Evolutionary conservation across 92 coral and sea anemone genomes (phyloP), one percentile per base, ranked within the genome.

Genomic region (Blastomussa wellsi): DNA sequence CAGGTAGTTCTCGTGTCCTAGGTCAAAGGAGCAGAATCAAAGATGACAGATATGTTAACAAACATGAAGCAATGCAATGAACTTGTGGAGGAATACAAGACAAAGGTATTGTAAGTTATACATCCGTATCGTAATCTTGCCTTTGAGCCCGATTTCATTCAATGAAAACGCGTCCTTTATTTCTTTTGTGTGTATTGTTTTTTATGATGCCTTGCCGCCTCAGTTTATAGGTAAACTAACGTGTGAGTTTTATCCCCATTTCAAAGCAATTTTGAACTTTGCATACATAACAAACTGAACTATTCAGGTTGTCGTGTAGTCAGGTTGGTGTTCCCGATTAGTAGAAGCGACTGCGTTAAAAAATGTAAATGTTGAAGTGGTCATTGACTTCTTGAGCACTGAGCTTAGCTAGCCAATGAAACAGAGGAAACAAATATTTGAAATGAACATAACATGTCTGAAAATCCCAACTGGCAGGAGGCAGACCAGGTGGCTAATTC

Each of bases 11-110:
- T 81, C 67, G 41, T 77, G 68, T 83, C 67, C 29, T 74, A 92
- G 95, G 90, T 74, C 55, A 82, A 83, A 60, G 91, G 80, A 74
- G 84, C 38, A 33, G 78, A 84, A 74, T 73, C 89, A 24, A 83
- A 74, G 78, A 74, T 85, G 49, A 79, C 83, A 42, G 88, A 86
- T 59, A 72, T 95, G 59, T 78, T 93, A 57, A 76, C 77, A 79
- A 91, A 88, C 80, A 88, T 95, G 88, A 88, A 90, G 86, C 88
- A 93, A 47, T 93, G 93, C 76, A 97, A 93, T 70, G 87, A 79
- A 60, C 74, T 88, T 53, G 88, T 93, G 74, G 90, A 93, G 74
- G 88, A 88, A 12, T 93, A 88, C 89, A 88, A 86, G 84, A 77
- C 38, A n/a, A 93, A 88, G 95, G 95, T 93, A 90, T n/a, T n/a